Evolutionary conservation across 2,113 vertebrate genomes (phyloP).

Genomic region (Myrmecobius fasciatus): DNA sequence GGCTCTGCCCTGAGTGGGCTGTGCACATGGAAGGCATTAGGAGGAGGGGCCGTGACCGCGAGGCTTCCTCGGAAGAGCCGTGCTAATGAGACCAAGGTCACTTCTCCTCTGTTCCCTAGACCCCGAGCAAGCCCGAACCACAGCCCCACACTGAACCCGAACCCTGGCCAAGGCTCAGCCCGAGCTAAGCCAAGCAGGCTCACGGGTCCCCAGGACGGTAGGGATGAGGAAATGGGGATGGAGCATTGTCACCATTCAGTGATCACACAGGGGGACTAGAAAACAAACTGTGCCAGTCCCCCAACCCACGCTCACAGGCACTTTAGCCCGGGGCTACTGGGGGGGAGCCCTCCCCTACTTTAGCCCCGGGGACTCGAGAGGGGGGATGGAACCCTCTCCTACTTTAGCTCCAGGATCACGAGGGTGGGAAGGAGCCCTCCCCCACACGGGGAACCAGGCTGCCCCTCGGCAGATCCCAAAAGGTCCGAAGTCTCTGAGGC

Average conservation of each 20-base stretch:
- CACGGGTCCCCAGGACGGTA: background rate
- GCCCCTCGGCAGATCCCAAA: background rate
- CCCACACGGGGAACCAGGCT: too few species aligned
- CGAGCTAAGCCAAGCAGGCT: background rate
- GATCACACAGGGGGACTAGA: background rate
- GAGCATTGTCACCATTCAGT: background rate
- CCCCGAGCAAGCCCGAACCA: background rate
- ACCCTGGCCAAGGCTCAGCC: background rate
- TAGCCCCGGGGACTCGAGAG: background rate
- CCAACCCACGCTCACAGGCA: background rate
- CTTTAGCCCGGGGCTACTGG: background rate
- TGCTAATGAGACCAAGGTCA: background rate
- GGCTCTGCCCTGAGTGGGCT: background rate
- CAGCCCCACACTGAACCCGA: background rate
- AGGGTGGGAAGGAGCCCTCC: background rate
- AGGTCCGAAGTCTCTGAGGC: background rate
- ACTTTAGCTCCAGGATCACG: background rate
- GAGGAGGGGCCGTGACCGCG: background rate
- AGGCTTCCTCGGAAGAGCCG: background rate
- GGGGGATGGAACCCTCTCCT: background rate
- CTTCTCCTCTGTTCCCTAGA: background rate
- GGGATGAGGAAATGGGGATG: background rate
- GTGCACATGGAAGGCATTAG: background rate
- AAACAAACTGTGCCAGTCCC: background rate
- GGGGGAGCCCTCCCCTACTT: background rate